Evolutionary conservation across 1,140 invertebrate genomes (phyloP), one percentile per base, ranked within the genome.

Genomic region (Ceratina japonica): DNA sequence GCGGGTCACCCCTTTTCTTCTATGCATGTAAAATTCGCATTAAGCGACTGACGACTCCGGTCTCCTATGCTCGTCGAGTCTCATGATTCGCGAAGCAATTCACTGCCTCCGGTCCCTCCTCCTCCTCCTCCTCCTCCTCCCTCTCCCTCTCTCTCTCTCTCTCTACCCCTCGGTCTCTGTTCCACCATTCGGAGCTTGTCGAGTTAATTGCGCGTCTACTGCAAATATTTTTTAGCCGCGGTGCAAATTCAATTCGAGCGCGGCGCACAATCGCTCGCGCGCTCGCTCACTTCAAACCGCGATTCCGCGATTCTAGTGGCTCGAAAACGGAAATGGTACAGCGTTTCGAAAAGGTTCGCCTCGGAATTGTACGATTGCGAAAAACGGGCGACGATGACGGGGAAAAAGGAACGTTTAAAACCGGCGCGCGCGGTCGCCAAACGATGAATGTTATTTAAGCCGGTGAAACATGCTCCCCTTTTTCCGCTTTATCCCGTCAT

Each of bases 11-110:
- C 65, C 37, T 78, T 69, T 71, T 65, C 72, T 68, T 87, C 79
- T 80, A 81, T 87, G 85, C 85, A 87, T 81, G 85, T 82, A 66
- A 88, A 86, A 87, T 87, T 88, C 80, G 81, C 82, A 86, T 87
- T 88, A 88, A 86, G 75, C 85, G 79, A 76, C 81, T 73, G 37
- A 77, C 73, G 63, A 81, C 82, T 49, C 61, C 52, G 63, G 37
- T 52, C 61, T 74, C 74, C 59, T 54, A 58, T 58, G 24, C 37
- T 71, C 62, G 72, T 49, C 59, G 78, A 64, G 62, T 59, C 49
- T 27, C 37, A 44, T n/a, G 49, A 56, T 22, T 65, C 73, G 59
- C 69, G 56, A 72, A 65, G 54, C 54, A 56, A 56, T 18, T n/a
- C 54, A 56, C 54, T 3, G 5, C 0, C 71, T 52, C 27, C 31